Percentiles rank a stretch among this genome's conserved stretches.
These are phyloP conservation scores for Drosophila barbarae DNA, from an alignment of 2,888 invertebrate genomes.

Conservation along the genomic window DNA sequence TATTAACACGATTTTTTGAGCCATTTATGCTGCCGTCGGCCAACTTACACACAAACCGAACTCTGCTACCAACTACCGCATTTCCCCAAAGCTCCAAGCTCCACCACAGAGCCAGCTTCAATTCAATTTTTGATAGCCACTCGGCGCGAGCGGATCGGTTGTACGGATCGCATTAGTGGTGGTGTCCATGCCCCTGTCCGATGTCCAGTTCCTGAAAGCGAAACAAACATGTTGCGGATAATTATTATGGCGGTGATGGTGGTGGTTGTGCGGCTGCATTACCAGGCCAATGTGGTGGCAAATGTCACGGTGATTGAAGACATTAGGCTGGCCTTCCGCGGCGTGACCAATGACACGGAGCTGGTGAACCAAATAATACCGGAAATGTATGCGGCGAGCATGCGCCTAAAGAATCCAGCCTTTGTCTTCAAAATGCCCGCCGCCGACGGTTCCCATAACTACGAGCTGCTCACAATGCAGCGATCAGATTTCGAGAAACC, in stretches of 20 bases:
- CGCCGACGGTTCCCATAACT: constrained; percentile 25
- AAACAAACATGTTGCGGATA: constrained; percentile 38
- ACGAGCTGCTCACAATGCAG: constrained; percentile 62
- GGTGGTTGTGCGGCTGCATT: constrained; percentile 11
- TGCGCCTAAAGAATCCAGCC: constrained; percentile 62
- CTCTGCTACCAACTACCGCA: constrained; percentile 60
- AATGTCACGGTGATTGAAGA: constrained; percentile 59
- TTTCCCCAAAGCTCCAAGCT: constrained; percentile 48
- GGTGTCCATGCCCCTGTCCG: constrained; percentile 12
- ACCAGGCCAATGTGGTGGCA: constrained; percentile 1
- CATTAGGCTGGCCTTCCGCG: constrained; percentile 71
- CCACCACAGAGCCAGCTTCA: constrained; percentile 48
- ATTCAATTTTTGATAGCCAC: constrained; percentile 63
- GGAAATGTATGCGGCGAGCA: constrained; percentile 73
- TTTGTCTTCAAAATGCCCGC: constrained; percentile 74
- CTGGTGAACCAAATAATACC: constrained; percentile 65
- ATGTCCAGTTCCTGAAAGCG: constrained; percentile 30
- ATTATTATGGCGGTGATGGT: constrained; percentile 5
- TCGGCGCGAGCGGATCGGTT: constrained; percentile 55
- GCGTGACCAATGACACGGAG: constrained; percentile 67
- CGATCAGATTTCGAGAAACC: constrained; percentile 75
- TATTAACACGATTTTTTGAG: constrained; percentile 68
- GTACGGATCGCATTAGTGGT: constrained; percentile 11
- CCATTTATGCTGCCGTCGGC: constrained; percentile 47
- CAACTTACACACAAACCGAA: constrained; percentile 14